These are phyloP conservation scores for Embidobia sp. DNA, from an alignment of 2,888 invertebrate species.

Conservation along the genomic window DNA sequence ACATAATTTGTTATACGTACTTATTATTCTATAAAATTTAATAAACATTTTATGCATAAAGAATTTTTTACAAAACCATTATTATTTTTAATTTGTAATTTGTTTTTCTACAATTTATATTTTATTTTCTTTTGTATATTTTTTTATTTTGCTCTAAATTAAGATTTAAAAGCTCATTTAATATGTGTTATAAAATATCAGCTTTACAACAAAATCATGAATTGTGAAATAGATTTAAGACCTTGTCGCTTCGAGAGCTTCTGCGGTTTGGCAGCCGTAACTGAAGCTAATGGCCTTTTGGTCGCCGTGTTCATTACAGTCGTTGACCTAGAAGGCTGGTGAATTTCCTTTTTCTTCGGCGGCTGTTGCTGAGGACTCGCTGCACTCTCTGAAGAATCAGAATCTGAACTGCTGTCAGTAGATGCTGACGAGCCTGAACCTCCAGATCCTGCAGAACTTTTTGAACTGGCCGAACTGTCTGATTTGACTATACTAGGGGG, in stretches of 20 bases:
- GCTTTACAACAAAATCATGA: no score
- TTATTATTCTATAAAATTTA: no score
- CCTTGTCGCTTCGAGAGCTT: constrained; percentile 77
- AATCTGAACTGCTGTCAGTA: constrained; percentile 84
- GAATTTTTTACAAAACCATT: no score
- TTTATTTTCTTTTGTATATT: not conserved
- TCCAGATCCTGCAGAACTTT: constrained; percentile 85
- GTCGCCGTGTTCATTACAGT: constrained; percentile 67
- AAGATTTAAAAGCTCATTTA: no score
- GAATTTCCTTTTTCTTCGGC: constrained; percentile 77
- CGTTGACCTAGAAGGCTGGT: constrained; percentile 69
- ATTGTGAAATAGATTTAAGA: constrained; percentile 42
- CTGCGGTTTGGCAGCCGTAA: constrained; percentile 77
- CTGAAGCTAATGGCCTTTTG: constrained; percentile 76
- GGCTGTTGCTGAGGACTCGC: constrained; percentile 80
- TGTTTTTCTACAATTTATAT: no score
- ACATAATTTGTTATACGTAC: no score
- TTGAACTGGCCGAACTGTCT: constrained; percentile 86
- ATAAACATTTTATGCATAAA: no score
- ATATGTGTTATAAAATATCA: no score
- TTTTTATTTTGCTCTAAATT: constrained; percentile 2
- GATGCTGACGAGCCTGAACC: constrained; percentile 87
- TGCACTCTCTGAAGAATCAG: constrained; percentile 85
- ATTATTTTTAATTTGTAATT: no score
- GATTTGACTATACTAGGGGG: constrained; percentile 81